phyloP scores from a whole-genome alignment of 2,113 vertebrate species.

The Phainopepla nitens region DNA sequence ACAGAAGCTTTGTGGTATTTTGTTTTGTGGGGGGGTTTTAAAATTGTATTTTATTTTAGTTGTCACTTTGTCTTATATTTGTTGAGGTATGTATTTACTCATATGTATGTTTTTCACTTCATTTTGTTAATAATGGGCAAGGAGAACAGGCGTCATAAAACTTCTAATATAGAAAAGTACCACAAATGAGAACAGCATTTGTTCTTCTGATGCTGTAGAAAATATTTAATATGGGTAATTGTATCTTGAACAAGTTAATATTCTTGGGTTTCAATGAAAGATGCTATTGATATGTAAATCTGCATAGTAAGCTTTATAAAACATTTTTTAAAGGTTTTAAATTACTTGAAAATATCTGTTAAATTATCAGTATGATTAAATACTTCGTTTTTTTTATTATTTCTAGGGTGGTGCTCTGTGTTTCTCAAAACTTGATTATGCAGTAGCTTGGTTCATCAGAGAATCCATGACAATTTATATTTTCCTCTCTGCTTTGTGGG shows the following conservation, averaged over 20 bases:
- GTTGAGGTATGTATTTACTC: neutral
- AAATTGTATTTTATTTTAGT: neutral
- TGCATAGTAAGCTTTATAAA: neutral
- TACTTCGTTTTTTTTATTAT: neutral
- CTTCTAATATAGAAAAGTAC: neutral
- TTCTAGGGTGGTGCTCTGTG: slow-evolving; percentile 82
- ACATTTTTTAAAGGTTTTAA: neutral
- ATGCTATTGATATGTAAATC: neutral
- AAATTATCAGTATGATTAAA: neutral
- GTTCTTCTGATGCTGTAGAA: neutral
- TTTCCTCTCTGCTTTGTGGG: slow-evolving; percentile 97
- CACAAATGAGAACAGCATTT: neutral
- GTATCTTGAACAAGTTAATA: neutral
- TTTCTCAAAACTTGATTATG: slow-evolving; percentile 98
- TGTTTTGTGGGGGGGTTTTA: neutral
- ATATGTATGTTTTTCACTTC: neutral
- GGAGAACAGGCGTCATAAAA: neutral
- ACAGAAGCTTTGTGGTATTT: neutral
- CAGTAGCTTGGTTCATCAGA: slow-evolving; percentile 98
- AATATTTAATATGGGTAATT: neutral
- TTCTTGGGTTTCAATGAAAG: neutral
- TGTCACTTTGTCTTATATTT: neutral
- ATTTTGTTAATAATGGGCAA: neutral
- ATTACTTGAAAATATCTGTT: neutral
- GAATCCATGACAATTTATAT: slow-evolving; percentile 99